These are phyloP conservation scores for Thamnophis sirtalis DNA, from an alignment of 2,113 vertebrate species.

Conservation along the genomic window DNA sequence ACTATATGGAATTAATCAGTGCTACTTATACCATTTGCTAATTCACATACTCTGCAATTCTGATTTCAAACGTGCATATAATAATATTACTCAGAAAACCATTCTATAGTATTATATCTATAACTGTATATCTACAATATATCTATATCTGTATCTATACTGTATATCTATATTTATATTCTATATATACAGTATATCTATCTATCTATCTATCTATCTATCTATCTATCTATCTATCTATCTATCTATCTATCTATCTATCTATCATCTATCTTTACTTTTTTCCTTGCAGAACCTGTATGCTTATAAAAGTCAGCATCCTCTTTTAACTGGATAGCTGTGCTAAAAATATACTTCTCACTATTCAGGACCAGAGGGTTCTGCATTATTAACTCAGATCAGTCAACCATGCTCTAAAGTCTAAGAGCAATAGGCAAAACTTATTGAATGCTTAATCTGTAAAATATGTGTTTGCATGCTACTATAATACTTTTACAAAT, in stretches of 20 bases:
- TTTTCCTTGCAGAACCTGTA: slow-evolving; percentile 15
- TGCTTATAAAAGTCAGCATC: slow-evolving; percentile 29
- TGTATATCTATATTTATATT: no score
- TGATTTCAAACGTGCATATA: neutral
- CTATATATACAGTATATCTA: no score
- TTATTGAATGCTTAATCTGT: slow-evolving; percentile 65
- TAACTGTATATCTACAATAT: no score
- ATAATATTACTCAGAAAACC: no score
- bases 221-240: no score
- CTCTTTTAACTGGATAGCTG: slow-evolving; percentile 35
- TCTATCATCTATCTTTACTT: no score
- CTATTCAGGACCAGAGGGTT: slow-evolving; percentile 49
- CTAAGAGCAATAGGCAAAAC: slow-evolving; percentile 64
- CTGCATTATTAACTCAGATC: slow-evolving; percentile 63
- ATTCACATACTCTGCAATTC: neutral
- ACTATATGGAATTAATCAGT: neutral
- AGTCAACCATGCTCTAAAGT: slow-evolving; percentile 29
- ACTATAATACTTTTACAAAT: slow-evolving; percentile 64
- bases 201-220: no score
- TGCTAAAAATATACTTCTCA: slow-evolving; percentile 39
- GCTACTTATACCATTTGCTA: neutral
- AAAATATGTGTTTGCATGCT: slow-evolving; percentile 62
- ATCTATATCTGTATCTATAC: no score
- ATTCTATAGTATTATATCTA: neutral
- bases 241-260: no score